Conservation (phyloP, 2,113 vertebrate species). For the Sclerurus mexicanus region DNA sequence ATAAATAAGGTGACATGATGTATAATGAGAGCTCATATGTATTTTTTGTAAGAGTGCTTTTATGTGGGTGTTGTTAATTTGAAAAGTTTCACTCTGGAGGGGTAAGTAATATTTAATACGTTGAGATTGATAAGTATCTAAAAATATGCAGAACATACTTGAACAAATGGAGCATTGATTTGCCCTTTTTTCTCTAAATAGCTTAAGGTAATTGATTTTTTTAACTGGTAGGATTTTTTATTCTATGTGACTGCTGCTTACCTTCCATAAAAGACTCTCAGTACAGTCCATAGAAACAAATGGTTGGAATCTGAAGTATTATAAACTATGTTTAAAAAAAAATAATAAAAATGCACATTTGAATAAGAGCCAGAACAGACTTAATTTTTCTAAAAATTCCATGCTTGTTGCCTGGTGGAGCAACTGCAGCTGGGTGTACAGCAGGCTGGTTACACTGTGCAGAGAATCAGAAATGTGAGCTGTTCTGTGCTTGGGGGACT, state of each 20-base stretch:
- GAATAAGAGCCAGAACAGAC: not conserved
- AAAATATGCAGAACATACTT: not conserved
- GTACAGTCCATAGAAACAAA: not conserved
- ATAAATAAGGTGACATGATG: not conserved
- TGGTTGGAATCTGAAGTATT: not conserved
- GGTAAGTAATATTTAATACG: not conserved
- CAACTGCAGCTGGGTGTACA: not conserved
- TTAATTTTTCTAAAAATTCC: not conserved
- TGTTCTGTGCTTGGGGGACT: not conserved
- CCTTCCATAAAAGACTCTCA: not conserved
- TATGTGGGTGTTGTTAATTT: not conserved
- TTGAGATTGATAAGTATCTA: not conserved
- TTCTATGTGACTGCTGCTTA: not conserved
- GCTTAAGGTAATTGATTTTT: not conserved
- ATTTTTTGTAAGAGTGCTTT: not conserved
- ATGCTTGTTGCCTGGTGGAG: not conserved
- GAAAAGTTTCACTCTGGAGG: not conserved
- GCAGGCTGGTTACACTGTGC: not conserved
- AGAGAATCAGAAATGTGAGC: not conserved
- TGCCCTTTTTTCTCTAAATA: not conserved
- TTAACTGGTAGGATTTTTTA: not conserved
- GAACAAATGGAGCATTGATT: constrained; percentile 13
- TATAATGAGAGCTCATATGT: not conserved
- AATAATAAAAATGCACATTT: not conserved
- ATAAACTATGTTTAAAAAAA: not conserved